Conservation (phyloP, 2,113 vertebrate genomes). For the Melanotaenia duboulayi region DNA sequence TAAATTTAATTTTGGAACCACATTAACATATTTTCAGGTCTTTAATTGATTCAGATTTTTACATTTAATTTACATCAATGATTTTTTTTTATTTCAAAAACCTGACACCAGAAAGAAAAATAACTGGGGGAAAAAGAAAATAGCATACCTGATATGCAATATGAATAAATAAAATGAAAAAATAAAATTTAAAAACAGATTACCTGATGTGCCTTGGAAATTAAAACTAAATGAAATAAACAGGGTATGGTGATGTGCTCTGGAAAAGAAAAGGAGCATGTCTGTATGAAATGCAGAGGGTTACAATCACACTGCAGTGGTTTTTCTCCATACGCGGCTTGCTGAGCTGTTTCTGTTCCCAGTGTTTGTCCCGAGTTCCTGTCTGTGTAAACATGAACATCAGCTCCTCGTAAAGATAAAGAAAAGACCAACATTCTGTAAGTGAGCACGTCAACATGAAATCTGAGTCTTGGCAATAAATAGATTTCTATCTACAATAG, state of each 20-base stretch:
- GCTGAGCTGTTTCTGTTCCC: not conserved
- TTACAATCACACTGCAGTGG: too few relatives aligned
- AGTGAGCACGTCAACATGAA: conserved; percentile 47
- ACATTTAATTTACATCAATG: not conserved
- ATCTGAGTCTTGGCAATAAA: conserved; percentile 81
- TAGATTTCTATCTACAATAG: conserved; percentile 77
- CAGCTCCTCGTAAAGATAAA: conserved; percentile 14
- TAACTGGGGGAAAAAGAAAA: not conserved
- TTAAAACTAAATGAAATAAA: too few relatives aligned
- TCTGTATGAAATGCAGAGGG: too few relatives aligned
- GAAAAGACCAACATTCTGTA: conserved; percentile 4
- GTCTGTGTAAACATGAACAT: conserved; percentile 20
- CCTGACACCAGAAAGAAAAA: not conserved
- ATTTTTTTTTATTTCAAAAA: not conserved
- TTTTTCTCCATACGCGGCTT: too few relatives aligned
- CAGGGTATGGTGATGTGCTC: too few relatives aligned
- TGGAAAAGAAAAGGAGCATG: too few relatives aligned
- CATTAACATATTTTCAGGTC: conserved; percentile 26
- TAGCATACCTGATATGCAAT: too few relatives aligned
- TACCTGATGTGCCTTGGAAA: too few relatives aligned
- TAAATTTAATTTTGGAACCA: conserved; percentile 16
- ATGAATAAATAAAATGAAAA: too few relatives aligned
- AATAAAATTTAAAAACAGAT: too few relatives aligned
- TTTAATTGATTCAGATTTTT: conserved; percentile 3
- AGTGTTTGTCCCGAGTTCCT: not conserved